phyloP scores from a whole-genome alignment of 1,140 invertebrate genomes.

The Hormaphis cornu region DNA sequence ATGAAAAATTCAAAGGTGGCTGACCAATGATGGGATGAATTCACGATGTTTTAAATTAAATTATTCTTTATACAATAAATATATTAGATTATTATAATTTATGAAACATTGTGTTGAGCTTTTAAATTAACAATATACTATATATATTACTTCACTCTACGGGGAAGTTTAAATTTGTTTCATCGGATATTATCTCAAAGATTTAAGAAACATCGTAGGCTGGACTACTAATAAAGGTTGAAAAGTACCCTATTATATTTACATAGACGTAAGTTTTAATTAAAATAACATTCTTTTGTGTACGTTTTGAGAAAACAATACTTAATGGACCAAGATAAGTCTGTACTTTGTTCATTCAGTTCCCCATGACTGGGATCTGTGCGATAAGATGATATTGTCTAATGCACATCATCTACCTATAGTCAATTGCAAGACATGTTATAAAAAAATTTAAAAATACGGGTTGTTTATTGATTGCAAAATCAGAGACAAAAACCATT shows the following conservation, averaged over 20 bases:
- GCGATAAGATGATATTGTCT: not conserved
- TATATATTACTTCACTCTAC: too few species aligned
- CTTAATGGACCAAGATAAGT: conserved; percentile 1
- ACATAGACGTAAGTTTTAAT: conserved; percentile 26
- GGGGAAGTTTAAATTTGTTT: not conserved
- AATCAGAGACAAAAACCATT: too few species aligned
- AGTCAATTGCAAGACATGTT: not conserved
- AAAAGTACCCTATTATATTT: not conserved
- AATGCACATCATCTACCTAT: not conserved
- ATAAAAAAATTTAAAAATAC: too few species aligned
- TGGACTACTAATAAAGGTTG: not conserved
- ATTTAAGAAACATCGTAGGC: not conserved
- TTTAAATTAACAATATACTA: too few species aligned
- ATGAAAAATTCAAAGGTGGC: too few species aligned
- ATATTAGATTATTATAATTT: too few species aligned
- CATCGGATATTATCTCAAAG: not conserved
- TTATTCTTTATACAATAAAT: too few species aligned
- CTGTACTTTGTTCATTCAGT: conserved; percentile 7
- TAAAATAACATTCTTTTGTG: conserved; percentile 24
- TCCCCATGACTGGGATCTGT: not conserved
- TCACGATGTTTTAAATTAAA: too few species aligned
- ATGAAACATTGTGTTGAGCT: too few species aligned
- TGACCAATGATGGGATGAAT: too few species aligned
- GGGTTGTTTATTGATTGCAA: too few species aligned
- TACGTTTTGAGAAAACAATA: conserved; percentile 9